phyloP scores from a whole-genome alignment of 92 coral and sea anemone genomes.

The Micromussa lordhowensis region DNA sequence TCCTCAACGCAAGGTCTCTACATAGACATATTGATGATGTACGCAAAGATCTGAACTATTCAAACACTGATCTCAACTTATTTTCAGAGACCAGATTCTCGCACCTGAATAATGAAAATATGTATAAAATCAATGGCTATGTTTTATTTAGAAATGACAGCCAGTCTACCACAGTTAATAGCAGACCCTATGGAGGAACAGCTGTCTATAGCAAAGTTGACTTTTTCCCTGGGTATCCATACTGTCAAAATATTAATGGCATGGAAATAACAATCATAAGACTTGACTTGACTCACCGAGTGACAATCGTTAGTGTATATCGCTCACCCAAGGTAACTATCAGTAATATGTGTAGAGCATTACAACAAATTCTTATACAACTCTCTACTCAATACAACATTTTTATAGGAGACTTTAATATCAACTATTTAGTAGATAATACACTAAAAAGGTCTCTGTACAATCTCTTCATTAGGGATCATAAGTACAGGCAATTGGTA shows the following conservation, averaged over 20 bases:
- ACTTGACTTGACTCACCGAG: background rate
- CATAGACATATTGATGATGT: slow-evolving; percentile 29
- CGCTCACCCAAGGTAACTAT: background rate
- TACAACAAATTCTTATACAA: background rate
- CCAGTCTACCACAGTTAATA: slow-evolving; percentile 5
- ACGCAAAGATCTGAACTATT: slow-evolving; percentile 11
- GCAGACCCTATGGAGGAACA: slow-evolving; percentile 47
- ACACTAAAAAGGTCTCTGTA: too few species aligned
- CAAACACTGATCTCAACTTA: slow-evolving; percentile 6
- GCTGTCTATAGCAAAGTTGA: slow-evolving; percentile 46
- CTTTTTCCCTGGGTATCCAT: slow-evolving; percentile 47
- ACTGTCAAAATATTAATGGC: slow-evolving; percentile 26
- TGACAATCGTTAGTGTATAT: background rate
- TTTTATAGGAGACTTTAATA: background rate
- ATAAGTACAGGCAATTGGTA: too few species aligned
- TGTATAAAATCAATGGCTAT: slow-evolving; percentile 34
- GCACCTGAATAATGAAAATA: background rate
- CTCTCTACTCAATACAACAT: background rate
- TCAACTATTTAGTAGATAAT: background rate
- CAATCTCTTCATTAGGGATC: too few species aligned
- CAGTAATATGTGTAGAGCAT: background rate
- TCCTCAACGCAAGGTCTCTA: background rate
- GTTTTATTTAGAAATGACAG: slow-evolving; percentile 48
- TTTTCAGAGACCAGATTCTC: background rate
- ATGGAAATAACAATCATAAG: slow-evolving; percentile 8